Base-by-base conservation (phyloP, 2,888 invertebrate genomes). In the Caradrina kadenii region DNA sequence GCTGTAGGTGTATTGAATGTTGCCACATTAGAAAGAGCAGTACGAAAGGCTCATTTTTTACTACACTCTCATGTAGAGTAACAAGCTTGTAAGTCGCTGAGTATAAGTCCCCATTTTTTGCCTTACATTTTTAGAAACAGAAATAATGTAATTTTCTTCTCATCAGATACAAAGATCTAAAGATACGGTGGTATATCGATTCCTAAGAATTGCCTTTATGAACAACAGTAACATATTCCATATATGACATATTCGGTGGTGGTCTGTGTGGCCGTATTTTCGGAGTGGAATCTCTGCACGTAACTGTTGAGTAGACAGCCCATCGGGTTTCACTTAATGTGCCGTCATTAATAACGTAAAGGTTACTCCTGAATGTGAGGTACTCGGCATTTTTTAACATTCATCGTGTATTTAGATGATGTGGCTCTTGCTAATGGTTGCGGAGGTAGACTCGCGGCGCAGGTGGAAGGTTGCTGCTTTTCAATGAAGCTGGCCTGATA, bases 261-360 rank as follows among this genome's bases (percentile, higher is more conserved):
- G 17, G 45, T 17, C 45, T 45, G 17, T 45, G 6, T 35, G 6
- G 39, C 39, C 7, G 17, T 11, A 49, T 19, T 11, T 49, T 19
- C n/a, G 49, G 10, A 48, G 21, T 61, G 45, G 35, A 22, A 26
- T 26, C 76, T 67, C 80, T 80, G 66, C 4, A 7, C 11, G 10
- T 39, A 26, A 48, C 50, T 63, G 1, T n/a, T 19, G 7, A 0
- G 6, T 13, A 39, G 3, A 7, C 11, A 31, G 53, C 55, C 60
- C 81, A 70, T 81, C 59, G 70, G 61, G 70, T 82, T 81, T 79
- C 82, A 83, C 82, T 82, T 82, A 81, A 76, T 63, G 54, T 15
- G 64, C 56, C 35, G 73, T 79, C 82, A 82, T 83, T 82, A 83
- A 83, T 82, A 83, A 81, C 79, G 72, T 65, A 68, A 81, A 79